Evolutionary conservation across 2,113 vertebrate species (phyloP), one percentile per base, ranked within the genome.

Genomic region (Cochlearius cochlearius): DNA sequence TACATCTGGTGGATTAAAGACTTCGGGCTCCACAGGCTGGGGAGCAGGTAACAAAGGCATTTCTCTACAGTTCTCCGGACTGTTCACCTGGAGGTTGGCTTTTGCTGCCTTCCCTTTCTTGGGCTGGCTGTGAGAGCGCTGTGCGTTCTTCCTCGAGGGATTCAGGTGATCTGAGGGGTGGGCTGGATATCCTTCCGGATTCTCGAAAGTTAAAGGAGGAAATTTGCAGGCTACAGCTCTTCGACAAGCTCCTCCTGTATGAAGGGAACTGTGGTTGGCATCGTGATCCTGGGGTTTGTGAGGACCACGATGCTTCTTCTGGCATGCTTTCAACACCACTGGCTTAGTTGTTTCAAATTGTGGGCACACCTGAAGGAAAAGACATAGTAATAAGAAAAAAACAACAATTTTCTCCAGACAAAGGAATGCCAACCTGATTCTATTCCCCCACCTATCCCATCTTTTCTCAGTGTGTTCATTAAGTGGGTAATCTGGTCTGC

Each of bases 291-390:
- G 82, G 30, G 58, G 5, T 59, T 90, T 96, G 38, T 58, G 69
- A 18, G 91, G 80, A 27, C 60, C 81, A 84, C 53, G 29, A 67
- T 60, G 87, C 87, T 83, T 73, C 79, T 97, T 95, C 78, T 62
- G 87, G 52, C 83, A 58, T 10, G 45, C 74, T 69, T 94, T 96
- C 81, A 79, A 71, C 43, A 68, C 83, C 68, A 89, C 50, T 27
- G 81, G 43, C 47, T 64, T 20, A 16, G 82, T 76, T 62, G 69
- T 95, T 53, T 98, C 98, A 98, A 99, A 99, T 60, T 99, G 98
- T 68, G 99, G 98, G 62, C 90, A 98, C 19, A 99, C 98, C 99
- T 99, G 80, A 73, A 60, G 12, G 49, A 41, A 56, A 94, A 92
- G 19, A 88, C 29, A 41, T 13, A 43, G 38, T 8, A 77, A 49